Base-by-base conservation (phyloP, 2,888 invertebrate species). In the Chrysodeixis includens region DNA sequence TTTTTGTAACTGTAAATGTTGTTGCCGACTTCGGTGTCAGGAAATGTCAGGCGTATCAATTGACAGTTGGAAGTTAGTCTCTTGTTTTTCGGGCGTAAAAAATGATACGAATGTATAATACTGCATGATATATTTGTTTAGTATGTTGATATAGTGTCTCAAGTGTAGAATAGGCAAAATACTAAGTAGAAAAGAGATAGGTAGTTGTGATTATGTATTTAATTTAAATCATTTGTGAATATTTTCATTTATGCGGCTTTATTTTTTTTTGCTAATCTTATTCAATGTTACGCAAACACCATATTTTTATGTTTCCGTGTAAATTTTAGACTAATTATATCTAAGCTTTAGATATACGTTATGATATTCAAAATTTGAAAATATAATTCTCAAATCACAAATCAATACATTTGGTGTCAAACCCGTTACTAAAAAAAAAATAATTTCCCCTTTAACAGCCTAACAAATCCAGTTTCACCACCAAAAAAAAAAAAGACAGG, bases 1-100 rank as follows among this genome's bases (percentile, higher is more conserved):
- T 56, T 71, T 59, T 46, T 40, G 30, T 4, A 26, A 18, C 18
- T 10, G 67, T 46, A 65, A 67, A 40, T 63, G 20, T 56, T 51
- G 46, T 60, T 69, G 62, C 69, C 63, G n/a, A 63, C 65, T 51
- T 62, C 70, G 69, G 77, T 79, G 81, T 75, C 74, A 75, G 81
- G 83, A 82, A 82, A 76, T 82, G 82, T 81, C 81, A 83, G 74
- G 72, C 79, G 69, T 74, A 79, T 77, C 76, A 79, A 74, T 79
- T 74, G 79, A 77, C 81, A 82, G 74, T 65, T 79, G 66, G 69
- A 67, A 78, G 69, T 75, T 78, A 52, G 68, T 68, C 62, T 66
- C 68, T 61, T 79, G 73, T 75, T 70, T 74, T 68, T 62, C 49
- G 62, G 69, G 63, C 63, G 61, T 74, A 82, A 74, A 72, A 74